A percentile compares a stretch with the other conserved stretches of the same genome.
Conservation (phyloP, 2,113 vertebrate genomes). For the Crocuta crocuta region DNA sequence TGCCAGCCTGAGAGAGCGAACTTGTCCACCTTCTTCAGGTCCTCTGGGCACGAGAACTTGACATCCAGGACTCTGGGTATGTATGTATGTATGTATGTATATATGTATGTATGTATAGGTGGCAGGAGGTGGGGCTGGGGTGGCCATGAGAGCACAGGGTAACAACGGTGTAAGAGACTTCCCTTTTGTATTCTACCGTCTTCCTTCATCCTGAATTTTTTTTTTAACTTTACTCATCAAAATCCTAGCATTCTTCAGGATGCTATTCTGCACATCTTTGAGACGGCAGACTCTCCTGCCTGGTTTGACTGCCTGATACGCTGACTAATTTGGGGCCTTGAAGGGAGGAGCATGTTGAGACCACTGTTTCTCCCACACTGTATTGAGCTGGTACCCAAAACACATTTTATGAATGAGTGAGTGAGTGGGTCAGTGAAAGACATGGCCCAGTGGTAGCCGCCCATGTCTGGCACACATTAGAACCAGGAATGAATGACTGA, state of each 20-base stretch:
- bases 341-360: neutral
- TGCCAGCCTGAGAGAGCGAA: neutral
- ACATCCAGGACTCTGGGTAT: neutral
- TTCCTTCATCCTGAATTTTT: neutral
- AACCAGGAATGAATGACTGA: neutral
- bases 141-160: neutral
- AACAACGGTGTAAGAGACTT: neutral
- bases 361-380: neutral
- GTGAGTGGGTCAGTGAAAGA: neutral
- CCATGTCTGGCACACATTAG: neutral
- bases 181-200: too few species aligned
- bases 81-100: rapidly evolving
- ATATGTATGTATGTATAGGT: rapidly evolving
- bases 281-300: neutral
- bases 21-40: neutral
- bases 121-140: neutral
- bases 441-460: neutral
- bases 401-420: neutral
- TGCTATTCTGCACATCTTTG: neutral
- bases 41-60: neutral
- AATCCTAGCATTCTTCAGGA: neutral
- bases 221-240: neutral
- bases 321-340: neutral
- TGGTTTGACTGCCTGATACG: neutral
- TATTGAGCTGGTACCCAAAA: neutral